Evolutionary conservation across 2,797 vertebrate genomes (phyloP).

Genomic region (Nannoperca australis): DNA sequence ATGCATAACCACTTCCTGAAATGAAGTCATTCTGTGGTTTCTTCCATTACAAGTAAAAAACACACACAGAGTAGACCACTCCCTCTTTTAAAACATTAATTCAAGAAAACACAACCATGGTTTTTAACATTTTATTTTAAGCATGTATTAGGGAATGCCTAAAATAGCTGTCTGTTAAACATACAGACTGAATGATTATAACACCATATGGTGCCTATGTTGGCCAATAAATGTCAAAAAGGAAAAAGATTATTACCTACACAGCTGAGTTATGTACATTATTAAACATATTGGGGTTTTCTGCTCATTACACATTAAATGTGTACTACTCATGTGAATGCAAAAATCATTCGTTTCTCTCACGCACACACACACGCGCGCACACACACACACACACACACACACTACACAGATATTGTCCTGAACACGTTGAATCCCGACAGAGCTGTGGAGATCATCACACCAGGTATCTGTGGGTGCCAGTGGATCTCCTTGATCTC

Average conservation of each 20-base stretch:
- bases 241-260: constrained; percentile 33
- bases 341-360: constrained; percentile 7
- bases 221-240: constrained; percentile 33
- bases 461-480: constrained; percentile 92
- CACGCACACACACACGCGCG: neutral
- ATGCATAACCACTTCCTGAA: neutral
- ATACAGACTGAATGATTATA: constrained; percentile 43
- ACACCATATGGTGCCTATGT: constrained; percentile 22
- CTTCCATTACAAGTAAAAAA: neutral
- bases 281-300: constrained; percentile 35
- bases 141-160: constrained; percentile 41
- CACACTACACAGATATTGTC: constrained; percentile 89
- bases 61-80: neutral
- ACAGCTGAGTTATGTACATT: constrained; percentile 69
- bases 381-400: neutral
- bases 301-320: constrained; percentile 23
- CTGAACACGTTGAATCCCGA: constrained; percentile 93
- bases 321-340: constrained; percentile 20
- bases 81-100: neutral
- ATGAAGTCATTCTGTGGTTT: neutral
- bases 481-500: constrained; percentile 96
- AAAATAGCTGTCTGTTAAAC: constrained; percentile 63
- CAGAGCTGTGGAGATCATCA: constrained; percentile 90
- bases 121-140: constrained; percentile 59
- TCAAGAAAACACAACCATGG: neutral